Conservation (phyloP, 2,888 invertebrate genomes). For the Cryptus viduatorius region DNA sequence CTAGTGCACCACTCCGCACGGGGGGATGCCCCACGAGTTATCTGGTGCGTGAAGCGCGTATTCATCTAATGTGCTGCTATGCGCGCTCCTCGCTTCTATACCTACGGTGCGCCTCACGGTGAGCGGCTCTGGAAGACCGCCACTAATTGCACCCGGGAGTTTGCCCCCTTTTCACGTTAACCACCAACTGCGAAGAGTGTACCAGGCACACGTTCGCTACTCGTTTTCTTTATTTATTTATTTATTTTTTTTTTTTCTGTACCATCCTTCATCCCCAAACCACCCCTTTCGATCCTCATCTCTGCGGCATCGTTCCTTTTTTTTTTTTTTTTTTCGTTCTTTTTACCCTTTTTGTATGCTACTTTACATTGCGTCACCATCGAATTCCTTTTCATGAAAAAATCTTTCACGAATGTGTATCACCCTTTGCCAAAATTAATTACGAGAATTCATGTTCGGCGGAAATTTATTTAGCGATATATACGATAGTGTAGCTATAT, state of each 20-base stretch:
- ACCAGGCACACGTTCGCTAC: conserved; percentile 47
- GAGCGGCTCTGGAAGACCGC: conserved; percentile 71
- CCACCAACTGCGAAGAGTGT: conserved; percentile 52
- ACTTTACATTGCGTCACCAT: conserved; percentile 16
- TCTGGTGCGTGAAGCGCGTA: conserved; percentile 79
- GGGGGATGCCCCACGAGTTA: conserved; percentile 69
- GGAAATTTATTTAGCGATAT: neutral
- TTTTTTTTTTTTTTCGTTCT: conserved; percentile 1
- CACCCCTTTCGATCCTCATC: conserved; percentile 20
- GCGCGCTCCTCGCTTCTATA: conserved; percentile 44
- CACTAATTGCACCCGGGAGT: conserved; percentile 75
- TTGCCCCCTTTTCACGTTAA: conserved; percentile 61
- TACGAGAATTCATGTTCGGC: conserved; percentile 8
- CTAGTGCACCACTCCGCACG: conserved; percentile 55
- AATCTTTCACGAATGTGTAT: neutral
- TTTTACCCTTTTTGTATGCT: neutral
- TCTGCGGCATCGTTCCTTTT: conserved; percentile 8
- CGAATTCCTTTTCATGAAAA: conserved; percentile 12
- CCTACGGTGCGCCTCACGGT: conserved; percentile 41
- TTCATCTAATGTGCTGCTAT: conserved; percentile 73
- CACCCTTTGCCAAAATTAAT: conserved; percentile 20
- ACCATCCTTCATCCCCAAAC: conserved; percentile 33
- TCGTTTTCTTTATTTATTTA: conserved; percentile 5
- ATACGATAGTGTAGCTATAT: neutral
- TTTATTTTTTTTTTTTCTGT: conserved; percentile 4